These are phyloP conservation scores for Castor canadensis DNA, from an alignment of 2,113 vertebrate genomes.

Conservation along the genomic window DNA sequence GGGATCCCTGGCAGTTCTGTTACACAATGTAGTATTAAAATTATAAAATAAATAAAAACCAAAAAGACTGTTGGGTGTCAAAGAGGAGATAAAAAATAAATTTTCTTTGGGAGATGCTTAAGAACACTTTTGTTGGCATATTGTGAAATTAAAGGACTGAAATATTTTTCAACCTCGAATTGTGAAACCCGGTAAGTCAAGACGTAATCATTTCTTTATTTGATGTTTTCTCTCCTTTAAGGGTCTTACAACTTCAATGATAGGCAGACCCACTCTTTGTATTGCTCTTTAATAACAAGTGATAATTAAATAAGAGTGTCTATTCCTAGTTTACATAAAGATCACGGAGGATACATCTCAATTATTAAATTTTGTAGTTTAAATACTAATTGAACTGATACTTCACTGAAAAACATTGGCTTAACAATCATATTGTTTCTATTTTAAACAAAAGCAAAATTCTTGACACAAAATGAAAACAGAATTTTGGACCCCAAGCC, in stretches of 20 bases:
- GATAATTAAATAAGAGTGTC: not conserved
- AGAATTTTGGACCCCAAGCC: too few relatives aligned
- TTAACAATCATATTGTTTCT: constrained; percentile 21
- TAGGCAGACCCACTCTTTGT: not conserved
- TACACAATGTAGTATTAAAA: not conserved
- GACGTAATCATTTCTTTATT: not conserved
- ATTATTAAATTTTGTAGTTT: not conserved
- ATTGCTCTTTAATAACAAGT: not conserved
- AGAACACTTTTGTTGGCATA: not conserved
- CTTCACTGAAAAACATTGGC: not conserved
- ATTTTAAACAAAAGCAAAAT: constrained; percentile 13
- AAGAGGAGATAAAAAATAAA: not conserved
- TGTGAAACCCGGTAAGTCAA: not conserved
- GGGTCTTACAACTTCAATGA: not conserved
- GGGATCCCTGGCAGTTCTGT: not conserved
- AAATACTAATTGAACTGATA: not conserved
- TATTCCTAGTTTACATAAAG: constrained; percentile 15
- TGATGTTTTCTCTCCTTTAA: not conserved
- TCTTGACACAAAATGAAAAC: too few relatives aligned
- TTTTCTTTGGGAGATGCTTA: not conserved
- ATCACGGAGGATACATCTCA: not conserved
- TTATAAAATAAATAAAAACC: not conserved
- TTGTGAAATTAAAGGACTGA: not conserved
- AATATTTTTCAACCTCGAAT: not conserved
- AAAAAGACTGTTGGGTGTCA: not conserved